These are phyloP conservation scores for Hydrochoerus hydrochaeris DNA, from an alignment of 2,113 vertebrate genomes.

Conservation along the genomic window DNA sequence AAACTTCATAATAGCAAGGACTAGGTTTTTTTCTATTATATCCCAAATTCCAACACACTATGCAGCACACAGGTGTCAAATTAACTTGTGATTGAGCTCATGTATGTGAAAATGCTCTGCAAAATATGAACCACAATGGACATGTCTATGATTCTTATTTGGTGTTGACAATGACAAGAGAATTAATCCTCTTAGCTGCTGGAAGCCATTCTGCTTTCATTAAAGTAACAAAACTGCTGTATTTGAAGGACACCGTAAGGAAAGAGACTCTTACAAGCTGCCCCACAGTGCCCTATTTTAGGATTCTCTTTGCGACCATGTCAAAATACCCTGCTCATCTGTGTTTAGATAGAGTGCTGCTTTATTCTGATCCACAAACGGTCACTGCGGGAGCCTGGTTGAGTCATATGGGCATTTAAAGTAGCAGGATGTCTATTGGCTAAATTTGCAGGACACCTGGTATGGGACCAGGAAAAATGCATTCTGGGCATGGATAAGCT, in stretches of 20 bases:
- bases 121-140: neutral
- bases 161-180: neutral
- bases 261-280: conserved; percentile 67
- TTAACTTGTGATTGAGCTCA: conserved; percentile 6
- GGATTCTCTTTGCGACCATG: conserved; percentile 29
- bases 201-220: conserved; percentile 62
- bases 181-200: conserved; percentile 67
- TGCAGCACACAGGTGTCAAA: neutral
- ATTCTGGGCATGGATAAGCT: neutral
- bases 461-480: neutral
- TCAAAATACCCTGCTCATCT: conserved; percentile 24
- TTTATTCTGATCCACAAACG: conserved; percentile 50
- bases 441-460: conserved; percentile 41
- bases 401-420: conserved; percentile 44
- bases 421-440: conserved; percentile 27
- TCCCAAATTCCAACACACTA: neutral
- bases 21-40: neutral
- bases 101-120: conserved; percentile 5
- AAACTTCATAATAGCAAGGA: neutral
- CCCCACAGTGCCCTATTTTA: conserved; percentile 49
- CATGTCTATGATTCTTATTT: neutral
- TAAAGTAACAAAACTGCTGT: conserved; percentile 50
- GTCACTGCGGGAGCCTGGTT: conserved; percentile 50
- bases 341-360: neutral
- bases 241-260: conserved; percentile 28